Percentiles rank a stretch among this genome's conserved stretches.
Conservation (phyloP, 2,888 invertebrate genomes). For the Rhorus exstirpatorius region DNA sequence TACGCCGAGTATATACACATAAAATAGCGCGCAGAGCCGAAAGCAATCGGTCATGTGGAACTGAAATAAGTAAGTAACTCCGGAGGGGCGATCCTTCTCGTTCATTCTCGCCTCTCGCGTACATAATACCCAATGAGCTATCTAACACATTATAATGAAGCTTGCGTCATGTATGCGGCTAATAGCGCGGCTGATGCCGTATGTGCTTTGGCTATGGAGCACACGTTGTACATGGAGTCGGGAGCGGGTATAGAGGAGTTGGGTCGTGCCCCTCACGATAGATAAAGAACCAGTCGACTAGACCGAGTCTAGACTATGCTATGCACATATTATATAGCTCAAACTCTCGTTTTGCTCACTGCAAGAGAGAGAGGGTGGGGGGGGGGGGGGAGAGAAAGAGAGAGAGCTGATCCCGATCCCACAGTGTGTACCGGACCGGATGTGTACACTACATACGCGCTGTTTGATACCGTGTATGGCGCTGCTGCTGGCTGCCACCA, state of each 20-base stretch:
- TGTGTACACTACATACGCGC: constrained; percentile 47
- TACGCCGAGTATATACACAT: constrained; percentile 15
- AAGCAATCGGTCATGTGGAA: constrained; percentile 62
- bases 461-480: constrained; percentile 32
- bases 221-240: constrained; percentile 32
- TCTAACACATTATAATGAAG: constrained; percentile 14
- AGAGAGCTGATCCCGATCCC: constrained; percentile 37
- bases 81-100: constrained; percentile 2
- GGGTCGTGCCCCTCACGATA: constrained; percentile 57
- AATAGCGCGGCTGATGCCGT: background rate
- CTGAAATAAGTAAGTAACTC: constrained; percentile 55
- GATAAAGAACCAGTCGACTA: constrained; percentile 71
- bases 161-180: constrained; percentile 23
- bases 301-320: constrained; percentile 72
- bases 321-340: constrained; percentile 48
- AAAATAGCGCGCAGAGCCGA: constrained; percentile 44
- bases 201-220: constrained; percentile 4
- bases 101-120: constrained; percentile 28
- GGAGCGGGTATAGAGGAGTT: constrained; percentile 27
- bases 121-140: constrained; percentile 18
- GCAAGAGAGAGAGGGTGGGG: constrained; percentile 25
- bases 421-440: constrained; percentile 65
- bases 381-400: constrained; percentile 19
- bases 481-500: background rate
- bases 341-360: constrained; percentile 47